A percentile compares a stretch with the other conserved stretches of the same genome.
phyloP scores from a whole-genome alignment of 2,113 vertebrate species.

The Anarhynchus alexandrinus region DNA sequence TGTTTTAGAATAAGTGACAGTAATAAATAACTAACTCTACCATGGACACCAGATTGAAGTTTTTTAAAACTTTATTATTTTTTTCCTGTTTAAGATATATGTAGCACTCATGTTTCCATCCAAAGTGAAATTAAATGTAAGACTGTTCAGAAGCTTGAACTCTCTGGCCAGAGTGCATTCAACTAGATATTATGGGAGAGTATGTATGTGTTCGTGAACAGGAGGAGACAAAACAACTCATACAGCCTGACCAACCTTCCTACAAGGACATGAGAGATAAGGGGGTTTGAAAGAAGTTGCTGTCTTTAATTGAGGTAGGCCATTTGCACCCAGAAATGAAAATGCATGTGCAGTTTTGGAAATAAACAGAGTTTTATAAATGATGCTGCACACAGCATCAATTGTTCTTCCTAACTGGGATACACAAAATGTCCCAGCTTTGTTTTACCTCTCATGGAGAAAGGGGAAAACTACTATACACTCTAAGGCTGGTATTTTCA shows the following conservation, averaged over 20 bases:
- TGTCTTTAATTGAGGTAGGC: background rate
- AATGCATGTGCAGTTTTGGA: background rate
- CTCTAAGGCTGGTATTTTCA: background rate
- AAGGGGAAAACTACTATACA: background rate
- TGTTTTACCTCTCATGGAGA: fast-evolving
- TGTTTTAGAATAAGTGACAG: background rate
- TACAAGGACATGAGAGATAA: background rate
- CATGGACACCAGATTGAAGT: background rate
- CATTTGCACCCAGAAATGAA: background rate
- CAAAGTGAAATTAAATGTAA: background rate
- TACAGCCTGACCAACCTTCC: background rate
- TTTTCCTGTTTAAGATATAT: background rate
- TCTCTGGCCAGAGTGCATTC: background rate
- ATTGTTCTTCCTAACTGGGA: background rate
- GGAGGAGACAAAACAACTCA: background rate
- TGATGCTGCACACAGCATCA: background rate
- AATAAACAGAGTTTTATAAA: background rate
- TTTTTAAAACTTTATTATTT: background rate
- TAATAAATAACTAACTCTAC: background rate
- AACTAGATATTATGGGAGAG: background rate
- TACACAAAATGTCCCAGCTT: background rate
- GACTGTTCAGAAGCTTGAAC: background rate
- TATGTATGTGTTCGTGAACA: background rate
- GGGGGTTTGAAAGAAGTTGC: background rate
- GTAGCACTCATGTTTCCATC: background rate